Evolutionary conservation across 1,140 invertebrate species (phyloP), one percentile per base, ranked within the genome.

Genomic region (Vollenhovia emeryi): DNA sequence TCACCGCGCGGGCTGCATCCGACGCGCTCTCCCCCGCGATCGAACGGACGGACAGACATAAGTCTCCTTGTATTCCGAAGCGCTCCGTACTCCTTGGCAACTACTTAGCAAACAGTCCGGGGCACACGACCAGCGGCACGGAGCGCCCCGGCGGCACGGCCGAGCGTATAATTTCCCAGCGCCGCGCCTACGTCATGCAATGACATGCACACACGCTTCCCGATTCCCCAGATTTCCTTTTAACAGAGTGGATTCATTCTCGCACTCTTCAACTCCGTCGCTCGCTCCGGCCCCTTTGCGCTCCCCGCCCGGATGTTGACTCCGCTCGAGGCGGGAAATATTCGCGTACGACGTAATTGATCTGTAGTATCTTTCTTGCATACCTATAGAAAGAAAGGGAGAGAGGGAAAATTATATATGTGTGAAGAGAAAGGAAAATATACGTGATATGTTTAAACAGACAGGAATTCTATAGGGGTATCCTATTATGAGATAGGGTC

Each of bases 61-160:
- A 84, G 80, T 84, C 66, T 82, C 78, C 78, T 71, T 71, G 50
- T 66, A 43, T 82, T 82, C 69, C 78, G 13, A 82, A 59, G 50
- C n/a, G n/a, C 69, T 7, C 66, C 59, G 8, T 73, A 82, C 36
- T 82, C 78, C 78, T 71, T 82, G 78, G 78, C 78, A 82, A 82
- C 78, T 82, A 82, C 78, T 71, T 71, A 57, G 78, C 66, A 82
- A 82, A 82, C 78, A 82, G 78, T 82, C 36, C 78, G 78, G 36
- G 40, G 24, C 33, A 18, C 18, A 40, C 64, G 66, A 62, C 30
- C 30, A n/a, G n/a, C n/a, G n/a, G n/a, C n/a, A 18, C 60, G n/a
- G 27, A 18, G 13, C 43, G 43, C 33, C 40, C n/a, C n/a, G 30
- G 30, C 60, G 8, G 27, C 24, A 21, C 27, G 59, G 27, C 36